Conservation (phyloP, 2,888 invertebrate species). For the Pachliopta kotzebuea region DNA sequence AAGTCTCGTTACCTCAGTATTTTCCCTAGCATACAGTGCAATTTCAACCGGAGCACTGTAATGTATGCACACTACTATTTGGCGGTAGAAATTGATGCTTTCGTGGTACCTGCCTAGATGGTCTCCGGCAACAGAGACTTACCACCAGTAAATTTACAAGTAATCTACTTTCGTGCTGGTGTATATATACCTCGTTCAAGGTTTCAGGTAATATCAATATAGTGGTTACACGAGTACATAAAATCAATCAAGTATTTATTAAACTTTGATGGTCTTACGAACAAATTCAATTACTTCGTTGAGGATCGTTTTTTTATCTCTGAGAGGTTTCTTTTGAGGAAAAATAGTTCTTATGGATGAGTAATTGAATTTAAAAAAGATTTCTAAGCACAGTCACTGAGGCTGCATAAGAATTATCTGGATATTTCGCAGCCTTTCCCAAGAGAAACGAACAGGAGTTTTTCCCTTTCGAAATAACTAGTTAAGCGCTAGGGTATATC, state of each 20-base stretch:
- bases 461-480: not conserved
- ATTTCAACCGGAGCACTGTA: no score
- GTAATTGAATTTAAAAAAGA: slow-evolving; percentile 24
- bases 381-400: slow-evolving; percentile 22
- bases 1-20: no score
- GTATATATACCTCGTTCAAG: not conserved
- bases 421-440: not conserved
- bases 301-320: slow-evolving; percentile 18
- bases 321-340: slow-evolving; percentile 14
- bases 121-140: no score
- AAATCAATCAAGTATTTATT: not conserved
- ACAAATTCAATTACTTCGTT: slow-evolving; percentile 23
- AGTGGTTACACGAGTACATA: not conserved
- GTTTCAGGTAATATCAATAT: not conserved
- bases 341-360: slow-evolving; percentile 20
- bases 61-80: no score
- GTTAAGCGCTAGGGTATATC: not conserved
- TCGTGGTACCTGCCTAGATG: no score
- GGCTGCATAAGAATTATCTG: slow-evolving; percentile 16
- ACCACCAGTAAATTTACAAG: no score
- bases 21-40: no score
- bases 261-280: slow-evolving; percentile 17
- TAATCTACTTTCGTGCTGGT: no score
- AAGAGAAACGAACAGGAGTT: not conserved
- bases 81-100: no score